A percentile compares a stretch with the other conserved stretches of the same genome.
phyloP scores from a whole-genome alignment of 2,888 invertebrate species.

The Suillia variegata region DNA sequence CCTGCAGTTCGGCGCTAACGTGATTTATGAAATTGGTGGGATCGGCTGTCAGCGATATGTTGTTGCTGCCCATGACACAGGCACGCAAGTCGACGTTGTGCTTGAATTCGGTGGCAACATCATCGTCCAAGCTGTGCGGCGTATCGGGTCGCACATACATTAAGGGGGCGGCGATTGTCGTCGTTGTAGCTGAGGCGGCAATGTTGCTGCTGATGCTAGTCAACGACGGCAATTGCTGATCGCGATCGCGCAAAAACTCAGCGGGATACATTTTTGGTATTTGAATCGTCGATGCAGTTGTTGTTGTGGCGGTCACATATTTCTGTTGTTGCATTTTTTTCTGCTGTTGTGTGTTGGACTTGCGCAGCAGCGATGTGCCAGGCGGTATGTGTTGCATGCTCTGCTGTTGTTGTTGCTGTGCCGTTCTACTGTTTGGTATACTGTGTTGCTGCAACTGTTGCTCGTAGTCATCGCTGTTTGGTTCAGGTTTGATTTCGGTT shows the following conservation, averaged over 20 bases:
- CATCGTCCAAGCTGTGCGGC: constrained; percentile 53
- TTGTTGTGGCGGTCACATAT: constrained; percentile 27
- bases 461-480: constrained; percentile 34
- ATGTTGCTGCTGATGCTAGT: not conserved
- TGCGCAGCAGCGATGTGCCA: constrained; percentile 56
- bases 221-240: constrained; percentile 28
- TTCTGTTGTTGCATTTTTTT: constrained; percentile 26
- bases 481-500: constrained; percentile 28
- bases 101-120: constrained; percentile 46
- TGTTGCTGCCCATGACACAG: constrained; percentile 60
- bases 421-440: constrained; percentile 32
- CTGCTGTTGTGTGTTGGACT: constrained; percentile 41
- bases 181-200: not conserved
- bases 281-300: constrained; percentile 27
- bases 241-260: constrained; percentile 41
- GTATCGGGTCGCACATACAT: constrained; percentile 51
- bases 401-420: constrained; percentile 26
- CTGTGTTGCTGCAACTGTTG: constrained; percentile 36
- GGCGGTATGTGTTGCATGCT: constrained; percentile 55
- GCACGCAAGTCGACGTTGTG: constrained; percentile 58
- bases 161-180: constrained; percentile 9
- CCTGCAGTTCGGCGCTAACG: constrained; percentile 55
- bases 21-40: constrained; percentile 47
- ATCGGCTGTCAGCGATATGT: constrained; percentile 49
- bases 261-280: constrained; percentile 35